phyloP scores from a whole-genome alignment of 2,888 invertebrate species.

The Dyspetes luteomarginatus region DNA sequence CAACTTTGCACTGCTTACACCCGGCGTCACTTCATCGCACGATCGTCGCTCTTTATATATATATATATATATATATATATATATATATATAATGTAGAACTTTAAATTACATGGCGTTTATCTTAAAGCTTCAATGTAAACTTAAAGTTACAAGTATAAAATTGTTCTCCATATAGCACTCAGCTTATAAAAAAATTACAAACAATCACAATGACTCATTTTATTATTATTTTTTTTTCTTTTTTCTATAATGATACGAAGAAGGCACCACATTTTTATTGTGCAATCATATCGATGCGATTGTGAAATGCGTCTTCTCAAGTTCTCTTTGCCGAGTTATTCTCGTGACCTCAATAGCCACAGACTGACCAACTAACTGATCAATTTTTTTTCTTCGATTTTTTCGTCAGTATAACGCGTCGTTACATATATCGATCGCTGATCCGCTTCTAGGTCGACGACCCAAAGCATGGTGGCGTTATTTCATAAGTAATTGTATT shows the following conservation, averaged over 20 bases:
- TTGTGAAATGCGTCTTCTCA: constrained; percentile 39
- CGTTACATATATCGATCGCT: constrained; percentile 64
- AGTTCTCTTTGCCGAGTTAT: constrained; percentile 19
- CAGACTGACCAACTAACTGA: constrained; percentile 45
- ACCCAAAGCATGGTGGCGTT: constrained; percentile 48
- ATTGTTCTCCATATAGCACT: not conserved
- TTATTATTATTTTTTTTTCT: constrained; percentile 9
- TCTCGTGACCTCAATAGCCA: constrained; percentile 53
- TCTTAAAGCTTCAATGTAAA: constrained; percentile 15
- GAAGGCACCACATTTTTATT: constrained; percentile 3
- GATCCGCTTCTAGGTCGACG: constrained; percentile 65
- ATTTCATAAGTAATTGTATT: not conserved
- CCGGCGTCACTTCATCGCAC: constrained; percentile 31
- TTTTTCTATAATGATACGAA: not conserved
- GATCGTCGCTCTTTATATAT: constrained; percentile 46
- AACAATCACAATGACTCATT: not conserved
- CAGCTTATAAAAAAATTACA: constrained; percentile 5
- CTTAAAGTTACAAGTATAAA: not conserved
- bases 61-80: too few relatives aligned
- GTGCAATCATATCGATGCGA: constrained; percentile 1
- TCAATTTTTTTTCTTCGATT: constrained; percentile 49
- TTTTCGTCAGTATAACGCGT: constrained; percentile 24
- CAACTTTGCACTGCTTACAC: constrained; percentile 20
- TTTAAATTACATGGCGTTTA: not conserved
- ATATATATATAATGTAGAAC: too few relatives aligned